phyloP scores from a whole-genome alignment of 2,797 vertebrate genomes.

The Takifugu rubripes region DNA sequence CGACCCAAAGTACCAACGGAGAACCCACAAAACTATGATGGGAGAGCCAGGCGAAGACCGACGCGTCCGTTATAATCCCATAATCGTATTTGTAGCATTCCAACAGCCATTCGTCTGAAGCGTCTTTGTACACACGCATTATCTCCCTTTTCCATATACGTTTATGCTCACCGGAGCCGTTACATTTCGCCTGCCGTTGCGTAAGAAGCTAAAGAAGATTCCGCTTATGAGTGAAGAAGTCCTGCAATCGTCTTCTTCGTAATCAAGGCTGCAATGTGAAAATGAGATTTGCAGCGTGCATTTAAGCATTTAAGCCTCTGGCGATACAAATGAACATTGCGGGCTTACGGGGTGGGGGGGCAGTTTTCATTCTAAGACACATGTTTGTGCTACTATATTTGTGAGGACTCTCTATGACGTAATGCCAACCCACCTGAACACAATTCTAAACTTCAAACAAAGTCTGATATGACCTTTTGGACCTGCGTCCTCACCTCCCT shows the following conservation, averaged over 20 bases:
- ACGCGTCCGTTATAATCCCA: too few species aligned
- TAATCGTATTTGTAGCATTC: slow-evolving; percentile 11
- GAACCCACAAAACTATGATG: too few species aligned
- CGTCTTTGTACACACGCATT: too few species aligned
- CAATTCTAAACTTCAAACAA: too few species aligned
- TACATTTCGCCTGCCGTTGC: background rate
- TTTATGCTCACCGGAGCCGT: too few species aligned
- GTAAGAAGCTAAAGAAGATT: slow-evolving; percentile 19
- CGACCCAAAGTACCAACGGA: too few species aligned
- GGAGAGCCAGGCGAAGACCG: too few species aligned
- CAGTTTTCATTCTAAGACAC: slow-evolving; percentile 17
- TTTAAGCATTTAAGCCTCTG: slow-evolving; percentile 13
- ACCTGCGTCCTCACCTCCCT: too few species aligned
- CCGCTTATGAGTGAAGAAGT: slow-evolving; percentile 22
- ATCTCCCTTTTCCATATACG: too few species aligned
- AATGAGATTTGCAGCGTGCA: slow-evolving; percentile 16
- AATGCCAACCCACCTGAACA: background rate
- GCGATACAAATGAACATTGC: slow-evolving; percentile 25
- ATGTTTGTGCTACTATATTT: too few species aligned
- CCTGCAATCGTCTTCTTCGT: slow-evolving; percentile 19
- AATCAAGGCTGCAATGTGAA: slow-evolving; percentile 32
- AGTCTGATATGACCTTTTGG: too few species aligned
- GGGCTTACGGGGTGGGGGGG: slow-evolving; percentile 7
- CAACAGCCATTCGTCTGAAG: too few species aligned
- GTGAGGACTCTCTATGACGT: background rate